Evolutionary conservation across 2,113 vertebrate species (phyloP).

Genomic region (Monarcha castaneiventris): DNA sequence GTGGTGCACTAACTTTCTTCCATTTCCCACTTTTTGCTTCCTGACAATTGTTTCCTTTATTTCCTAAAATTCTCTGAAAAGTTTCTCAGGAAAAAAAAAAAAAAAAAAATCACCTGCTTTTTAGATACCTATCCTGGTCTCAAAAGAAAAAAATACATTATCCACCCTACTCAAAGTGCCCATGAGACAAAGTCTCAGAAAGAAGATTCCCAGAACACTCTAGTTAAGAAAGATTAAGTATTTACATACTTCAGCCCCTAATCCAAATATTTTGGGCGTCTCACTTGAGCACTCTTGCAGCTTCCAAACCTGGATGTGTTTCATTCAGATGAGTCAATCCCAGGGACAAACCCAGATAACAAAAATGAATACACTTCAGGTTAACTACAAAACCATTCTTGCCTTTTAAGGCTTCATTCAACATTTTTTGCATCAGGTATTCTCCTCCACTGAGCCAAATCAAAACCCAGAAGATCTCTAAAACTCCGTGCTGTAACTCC

Average conservation of each 20-base stretch:
- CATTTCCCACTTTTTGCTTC: neutral
- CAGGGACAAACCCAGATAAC: neutral
- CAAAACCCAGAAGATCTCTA: neutral
- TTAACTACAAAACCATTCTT: neutral
- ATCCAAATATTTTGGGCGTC: neutral
- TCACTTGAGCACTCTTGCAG: neutral
- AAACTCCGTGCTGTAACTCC: neutral
- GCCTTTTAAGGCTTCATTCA: neutral
- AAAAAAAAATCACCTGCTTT: neutral
- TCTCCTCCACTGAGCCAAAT: neutral
- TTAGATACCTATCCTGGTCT: neutral
- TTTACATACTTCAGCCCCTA: neutral
- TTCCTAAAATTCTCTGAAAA: neutral
- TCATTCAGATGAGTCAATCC: neutral
- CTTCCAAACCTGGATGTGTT: neutral
- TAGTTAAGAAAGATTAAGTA: neutral
- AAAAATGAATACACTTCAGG: neutral
- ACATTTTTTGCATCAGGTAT: neutral
- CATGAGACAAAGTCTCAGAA: neutral
- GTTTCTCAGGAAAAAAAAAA: neutral
- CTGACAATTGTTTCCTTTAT: neutral
- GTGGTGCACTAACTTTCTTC: neutral
- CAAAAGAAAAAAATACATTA: neutral
- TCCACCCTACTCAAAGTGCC: neutral
- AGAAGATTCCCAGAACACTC: neutral